Evolutionary conservation across 64 coral and sea anemone species (phyloP).

Genomic region (Catalaphyllia jardinei): DNA sequence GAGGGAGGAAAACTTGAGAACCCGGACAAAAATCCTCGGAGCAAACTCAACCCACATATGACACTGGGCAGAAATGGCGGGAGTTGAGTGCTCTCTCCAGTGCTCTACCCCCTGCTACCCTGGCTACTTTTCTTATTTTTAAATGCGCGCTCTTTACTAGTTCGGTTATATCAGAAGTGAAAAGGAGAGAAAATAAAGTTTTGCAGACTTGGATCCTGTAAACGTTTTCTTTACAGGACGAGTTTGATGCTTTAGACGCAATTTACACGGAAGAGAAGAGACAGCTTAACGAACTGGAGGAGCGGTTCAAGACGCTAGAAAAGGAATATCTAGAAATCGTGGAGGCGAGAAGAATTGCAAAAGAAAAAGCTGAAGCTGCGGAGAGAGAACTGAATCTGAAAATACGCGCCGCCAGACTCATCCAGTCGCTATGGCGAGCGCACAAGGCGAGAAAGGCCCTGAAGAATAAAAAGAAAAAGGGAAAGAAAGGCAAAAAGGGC

Average conservation of each 20-base stretch:
- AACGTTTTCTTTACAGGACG: slow-evolving; percentile 59
- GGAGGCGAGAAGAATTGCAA: slow-evolving; percentile 86
- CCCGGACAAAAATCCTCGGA: too few species aligned
- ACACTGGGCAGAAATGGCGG: too few species aligned
- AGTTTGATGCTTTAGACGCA: slow-evolving; percentile 92
- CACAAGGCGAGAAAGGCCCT: slow-evolving; percentile 91
- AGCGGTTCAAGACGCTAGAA: slow-evolving; percentile 89
- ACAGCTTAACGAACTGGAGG: slow-evolving; percentile 91
- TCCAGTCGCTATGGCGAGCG: slow-evolving; percentile 92
- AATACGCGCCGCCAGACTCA: slow-evolving; percentile 87
- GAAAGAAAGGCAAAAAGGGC: slow-evolving; percentile 74
- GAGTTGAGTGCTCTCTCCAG: too few species aligned
- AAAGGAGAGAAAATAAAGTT: too few species aligned
- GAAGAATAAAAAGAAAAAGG: slow-evolving; percentile 87
- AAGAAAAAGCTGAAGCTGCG: slow-evolving; percentile 93
- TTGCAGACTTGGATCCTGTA: too few species aligned
- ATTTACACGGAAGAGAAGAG: slow-evolving; percentile 97
- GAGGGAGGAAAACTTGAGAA: too few species aligned
- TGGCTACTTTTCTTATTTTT: not conserved
- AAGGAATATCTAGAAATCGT: slow-evolving; percentile 89
- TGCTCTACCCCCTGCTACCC: too few species aligned
- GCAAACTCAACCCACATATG: too few species aligned
- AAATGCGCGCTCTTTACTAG: not conserved
- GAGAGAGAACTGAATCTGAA: slow-evolving; percentile 87
- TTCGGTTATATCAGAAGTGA: too few species aligned